These are phyloP conservation scores for Muscicapa adusta DNA, from an alignment of 2,113 vertebrate species.

Conservation along the genomic window DNA sequence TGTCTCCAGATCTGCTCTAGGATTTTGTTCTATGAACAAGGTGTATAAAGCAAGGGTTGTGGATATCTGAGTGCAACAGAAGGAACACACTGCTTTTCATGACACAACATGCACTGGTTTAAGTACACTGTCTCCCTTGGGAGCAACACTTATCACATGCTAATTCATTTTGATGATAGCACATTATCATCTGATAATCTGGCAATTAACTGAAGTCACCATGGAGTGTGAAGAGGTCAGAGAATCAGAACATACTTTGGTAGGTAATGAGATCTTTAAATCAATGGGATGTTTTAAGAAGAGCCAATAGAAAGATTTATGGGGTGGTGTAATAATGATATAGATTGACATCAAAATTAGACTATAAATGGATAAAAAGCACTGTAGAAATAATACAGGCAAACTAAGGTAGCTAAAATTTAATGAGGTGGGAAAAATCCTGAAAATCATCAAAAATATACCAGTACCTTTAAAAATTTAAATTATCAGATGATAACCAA, in stretches of 20 bases:
- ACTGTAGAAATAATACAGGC: neutral
- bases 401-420: neutral
- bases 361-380: neutral
- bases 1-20: slow-evolving; percentile 12
- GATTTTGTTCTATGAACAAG: neutral
- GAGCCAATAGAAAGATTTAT: neutral
- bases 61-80: neutral
- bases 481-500: neutral
- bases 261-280: slow-evolving; percentile 29
- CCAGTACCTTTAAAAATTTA: neutral
- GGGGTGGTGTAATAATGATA: neutral
- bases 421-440: fast-evolving
- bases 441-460: neutral
- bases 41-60: neutral
- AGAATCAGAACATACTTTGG: slow-evolving; percentile 13
- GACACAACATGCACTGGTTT: slow-evolving; percentile 27
- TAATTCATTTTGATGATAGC: slow-evolving; percentile 59
- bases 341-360: neutral
- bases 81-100: slow-evolving; percentile 10
- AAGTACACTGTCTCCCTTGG: neutral
- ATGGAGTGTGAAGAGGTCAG: slow-evolving; percentile 33
- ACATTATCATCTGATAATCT: slow-evolving; percentile 49
- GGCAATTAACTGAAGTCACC: slow-evolving; percentile 58
- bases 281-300: slow-evolving; percentile 18
- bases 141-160: slow-evolving; percentile 50